These are phyloP conservation scores for Vultur gryphus DNA, from an alignment of 2,797 vertebrate genomes.

Conservation along the genomic window DNA sequence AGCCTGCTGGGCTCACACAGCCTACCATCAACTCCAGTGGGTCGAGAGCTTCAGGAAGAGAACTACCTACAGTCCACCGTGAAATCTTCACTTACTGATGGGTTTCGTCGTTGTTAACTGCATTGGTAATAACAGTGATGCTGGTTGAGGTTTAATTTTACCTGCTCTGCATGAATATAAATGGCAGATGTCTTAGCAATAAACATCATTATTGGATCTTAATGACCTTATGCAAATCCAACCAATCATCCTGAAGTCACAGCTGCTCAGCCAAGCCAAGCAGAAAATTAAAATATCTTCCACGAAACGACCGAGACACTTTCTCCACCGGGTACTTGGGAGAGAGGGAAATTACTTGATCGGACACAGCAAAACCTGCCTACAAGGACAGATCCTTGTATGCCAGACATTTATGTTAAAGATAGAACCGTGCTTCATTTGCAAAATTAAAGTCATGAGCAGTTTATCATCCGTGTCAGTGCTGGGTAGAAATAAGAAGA, in stretches of 20 bases:
- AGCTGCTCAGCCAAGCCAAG: constrained; percentile 7
- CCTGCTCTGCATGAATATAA: neutral
- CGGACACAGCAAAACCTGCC: neutral
- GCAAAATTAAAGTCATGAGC: neutral
- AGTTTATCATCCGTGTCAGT: neutral
- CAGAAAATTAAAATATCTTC: neutral
- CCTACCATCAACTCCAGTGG: neutral
- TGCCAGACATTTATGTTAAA: neutral
- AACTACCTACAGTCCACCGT: neutral
- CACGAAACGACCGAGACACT: neutral
- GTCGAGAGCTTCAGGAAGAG: neutral
- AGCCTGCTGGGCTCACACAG: neutral
- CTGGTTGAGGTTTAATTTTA: neutral
- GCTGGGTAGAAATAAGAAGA: neutral
- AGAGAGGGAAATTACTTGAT: neutral
- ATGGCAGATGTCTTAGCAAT: neutral
- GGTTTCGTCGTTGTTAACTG: neutral
- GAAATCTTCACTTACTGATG: neutral
- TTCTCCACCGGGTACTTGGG: neutral
- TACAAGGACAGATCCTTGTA: neutral
- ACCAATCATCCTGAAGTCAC: neutral
- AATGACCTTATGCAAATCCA: constrained; percentile 9
- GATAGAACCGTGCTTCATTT: neutral
- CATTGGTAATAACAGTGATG: neutral
- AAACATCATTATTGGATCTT: neutral